Percentiles rank a stretch among this genome's conserved stretches.
Evolutionary conservation across 2,113 vertebrate genomes (phyloP).

Genomic region (Mirounga angustirostris): DNA sequence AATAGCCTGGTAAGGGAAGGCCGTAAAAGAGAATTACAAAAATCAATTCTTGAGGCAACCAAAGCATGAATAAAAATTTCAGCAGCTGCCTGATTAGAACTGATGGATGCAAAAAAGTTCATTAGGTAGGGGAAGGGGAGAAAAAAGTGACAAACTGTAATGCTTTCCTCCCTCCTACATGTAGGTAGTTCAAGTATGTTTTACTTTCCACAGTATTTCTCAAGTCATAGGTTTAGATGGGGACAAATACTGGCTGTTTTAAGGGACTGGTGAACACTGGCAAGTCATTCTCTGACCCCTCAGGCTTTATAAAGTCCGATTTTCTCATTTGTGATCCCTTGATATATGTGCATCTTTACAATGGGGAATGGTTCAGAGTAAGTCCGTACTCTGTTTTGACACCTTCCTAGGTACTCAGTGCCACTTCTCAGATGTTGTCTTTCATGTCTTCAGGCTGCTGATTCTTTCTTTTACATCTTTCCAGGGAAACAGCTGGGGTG

Average conservation of each 20-base stretch:
- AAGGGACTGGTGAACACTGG: not conserved
- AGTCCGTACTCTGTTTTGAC: not conserved
- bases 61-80: slow-evolving; percentile 51
- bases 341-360: not conserved
- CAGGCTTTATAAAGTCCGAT: too few species aligned
- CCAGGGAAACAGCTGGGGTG: slow-evolving; percentile 41
- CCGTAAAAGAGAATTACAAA: slow-evolving; percentile 58
- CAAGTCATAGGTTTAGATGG: not conserved
- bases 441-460: not conserved
- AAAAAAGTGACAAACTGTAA: not conserved
- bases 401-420: not conserved
- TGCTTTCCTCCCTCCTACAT: not conserved
- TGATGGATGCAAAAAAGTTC: slow-evolving; percentile 51
- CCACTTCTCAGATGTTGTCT: not conserved
- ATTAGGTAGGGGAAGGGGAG: not conserved
- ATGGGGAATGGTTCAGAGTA: not conserved
- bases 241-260: not conserved
- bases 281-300: not conserved
- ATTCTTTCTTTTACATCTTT: slow-evolving; percentile 1
- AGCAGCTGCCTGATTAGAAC: slow-evolving; percentile 33
- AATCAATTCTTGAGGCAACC: slow-evolving; percentile 50
- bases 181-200: not conserved
- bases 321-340: not conserved
- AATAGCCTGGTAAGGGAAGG: slow-evolving; percentile 13
- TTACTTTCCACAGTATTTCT: not conserved